A percentile compares a stretch with the other conserved stretches of the same genome.
Evolutionary conservation across 2,888 invertebrate genomes (phyloP).

Genomic region (Caenorhabditis drosophilae): DNA sequence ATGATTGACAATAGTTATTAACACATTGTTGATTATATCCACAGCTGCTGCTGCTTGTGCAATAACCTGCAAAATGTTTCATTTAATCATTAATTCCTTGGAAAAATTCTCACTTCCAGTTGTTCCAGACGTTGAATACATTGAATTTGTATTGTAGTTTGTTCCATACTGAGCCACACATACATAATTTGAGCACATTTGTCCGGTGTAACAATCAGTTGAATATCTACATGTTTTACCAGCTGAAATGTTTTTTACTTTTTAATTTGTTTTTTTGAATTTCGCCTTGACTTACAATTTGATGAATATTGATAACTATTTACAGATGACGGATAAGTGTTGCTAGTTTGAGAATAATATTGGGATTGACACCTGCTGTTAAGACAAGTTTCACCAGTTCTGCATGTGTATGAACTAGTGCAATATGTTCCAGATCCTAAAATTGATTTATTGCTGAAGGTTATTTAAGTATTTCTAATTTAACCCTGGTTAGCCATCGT

Average conservation of each 20-base stretch:
- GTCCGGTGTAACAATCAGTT: slow-evolving; percentile 33
- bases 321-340: slow-evolving; percentile 8
- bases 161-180: slow-evolving; percentile 34
- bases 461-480: no score
- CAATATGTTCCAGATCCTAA: slow-evolving; percentile 30
- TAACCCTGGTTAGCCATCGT: slow-evolving; percentile 10
- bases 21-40: slow-evolving; percentile 32
- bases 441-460: no score
- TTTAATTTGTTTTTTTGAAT: neutral
- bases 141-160: slow-evolving; percentile 28
- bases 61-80: slow-evolving; percentile 35
- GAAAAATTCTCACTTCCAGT: slow-evolving; percentile 30
- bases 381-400: slow-evolving; percentile 22
- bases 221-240: slow-evolving; percentile 33
- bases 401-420: slow-evolving; percentile 29
- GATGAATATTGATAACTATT: slow-evolving; percentile 15
- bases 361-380: slow-evolving; percentile 30
- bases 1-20: slow-evolving; percentile 29
- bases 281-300: slow-evolving; percentile 7
- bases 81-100: no score
- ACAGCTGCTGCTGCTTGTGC: slow-evolving; percentile 27
- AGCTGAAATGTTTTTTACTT: slow-evolving; percentile 13
- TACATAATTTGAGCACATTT: slow-evolving; percentile 29
- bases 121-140: slow-evolving; percentile 29
- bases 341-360: slow-evolving; percentile 9